Evolutionary conservation across 2,797 vertebrate genomes (phyloP), one percentile per base, ranked within the genome.

Genomic region (Intellagama lesueurii): DNA sequence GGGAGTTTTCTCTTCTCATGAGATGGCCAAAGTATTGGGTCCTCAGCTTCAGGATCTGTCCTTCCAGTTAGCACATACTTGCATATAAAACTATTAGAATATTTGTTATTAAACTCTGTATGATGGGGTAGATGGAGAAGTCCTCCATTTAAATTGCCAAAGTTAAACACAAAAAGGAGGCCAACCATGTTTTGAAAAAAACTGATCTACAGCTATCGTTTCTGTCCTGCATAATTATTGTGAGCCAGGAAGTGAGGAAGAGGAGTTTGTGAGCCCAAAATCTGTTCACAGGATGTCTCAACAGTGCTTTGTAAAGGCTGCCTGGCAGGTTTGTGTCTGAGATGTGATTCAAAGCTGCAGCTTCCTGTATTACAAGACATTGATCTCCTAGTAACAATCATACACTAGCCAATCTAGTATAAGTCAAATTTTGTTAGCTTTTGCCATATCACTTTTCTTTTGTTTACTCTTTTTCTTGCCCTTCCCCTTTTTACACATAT

Each of bases 351-450:
- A 19, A 84, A 32, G 44, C 44, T 70, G 47, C 83, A 56, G 11
- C 69, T 19, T 52, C 22, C n/a, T 52, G 19, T 30, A 85, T 75
- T 24, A 70, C 7, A 8, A 49, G n/a, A 40, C 14, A 8, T 56
- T 32, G 73, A 35, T 85, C 12, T 60, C 49, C 24, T 17, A 56
- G 47, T n/a, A 26, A 12, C 40, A 49, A 3, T n/a, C 8, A 19
- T 16, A 14, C 22, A 84, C 47, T 30, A 77, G 12, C 35, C 73
- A 49, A 3, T 66, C n/a, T n/a, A 89, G 75, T 88, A 66, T 90
- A 93, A 94, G 92, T 92, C 91, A 91, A 89, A 73, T 2, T 94
- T 24, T 92, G 40, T 40, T 40, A 90, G 81, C 26, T 93, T 91
- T 92, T 93, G 90, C 93, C 93, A 90, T n/a, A 44, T 17, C 47